phyloP scores from a whole-genome alignment of 2,113 vertebrate genomes.

The Cyanistes caeruleus region DNA sequence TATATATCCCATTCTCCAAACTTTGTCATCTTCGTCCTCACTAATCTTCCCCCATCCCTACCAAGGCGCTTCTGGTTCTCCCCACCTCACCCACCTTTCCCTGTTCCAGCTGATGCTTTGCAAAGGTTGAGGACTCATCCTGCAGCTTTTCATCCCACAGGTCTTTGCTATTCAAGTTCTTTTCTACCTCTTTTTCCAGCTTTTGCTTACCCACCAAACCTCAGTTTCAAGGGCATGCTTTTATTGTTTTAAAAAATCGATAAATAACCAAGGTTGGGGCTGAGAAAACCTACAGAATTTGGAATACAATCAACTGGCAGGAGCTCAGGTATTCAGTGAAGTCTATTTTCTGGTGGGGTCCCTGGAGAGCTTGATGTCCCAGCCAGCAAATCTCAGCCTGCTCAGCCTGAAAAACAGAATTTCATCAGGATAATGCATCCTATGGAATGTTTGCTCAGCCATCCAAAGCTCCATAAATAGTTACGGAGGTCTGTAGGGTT shows the following conservation, averaged over 20 bases:
- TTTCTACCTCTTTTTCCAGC: not conserved
- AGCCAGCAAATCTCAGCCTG: not conserved
- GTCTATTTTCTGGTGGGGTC: not conserved
- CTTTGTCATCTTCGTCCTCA: not conserved
- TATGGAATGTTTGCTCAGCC: not conserved
- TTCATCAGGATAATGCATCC: not conserved
- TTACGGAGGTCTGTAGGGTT: not conserved
- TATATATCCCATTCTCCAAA: not conserved
- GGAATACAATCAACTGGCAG: not conserved
- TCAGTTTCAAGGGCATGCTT: not conserved
- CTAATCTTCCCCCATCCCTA: fast-evolving
- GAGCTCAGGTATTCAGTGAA: not conserved
- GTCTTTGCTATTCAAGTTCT: not conserved
- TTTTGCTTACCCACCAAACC: not conserved
- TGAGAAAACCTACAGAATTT: not conserved
- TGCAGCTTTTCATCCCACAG: not conserved
- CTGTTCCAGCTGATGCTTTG: not conserved
- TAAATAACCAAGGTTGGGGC: not conserved
- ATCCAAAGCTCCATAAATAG: not conserved
- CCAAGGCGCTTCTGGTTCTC: not conserved
- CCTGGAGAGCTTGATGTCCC: not conserved
- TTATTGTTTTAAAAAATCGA: not conserved
- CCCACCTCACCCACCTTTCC: not conserved
- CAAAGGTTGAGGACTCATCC: not conserved
- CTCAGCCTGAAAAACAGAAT: not conserved